phyloP scores from a whole-genome alignment of 2,888 invertebrate genomes.

The Acronicta aceris region DNA sequence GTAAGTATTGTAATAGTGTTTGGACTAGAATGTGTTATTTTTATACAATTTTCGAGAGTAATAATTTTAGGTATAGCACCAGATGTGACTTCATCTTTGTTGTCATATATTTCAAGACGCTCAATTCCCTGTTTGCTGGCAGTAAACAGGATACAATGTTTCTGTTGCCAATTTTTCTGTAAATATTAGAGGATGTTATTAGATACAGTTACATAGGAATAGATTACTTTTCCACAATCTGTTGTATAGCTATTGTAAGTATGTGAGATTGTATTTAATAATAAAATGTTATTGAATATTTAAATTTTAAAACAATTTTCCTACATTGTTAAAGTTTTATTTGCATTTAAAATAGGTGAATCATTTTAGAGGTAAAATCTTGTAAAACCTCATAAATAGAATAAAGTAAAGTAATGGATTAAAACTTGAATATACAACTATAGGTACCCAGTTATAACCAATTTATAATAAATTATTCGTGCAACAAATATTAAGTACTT shows the following conservation, averaged over 20 bases:
- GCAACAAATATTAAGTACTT: no score
- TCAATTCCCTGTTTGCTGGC: conserved; percentile 96
- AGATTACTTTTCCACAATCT: no score
- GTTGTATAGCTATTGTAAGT: no score
- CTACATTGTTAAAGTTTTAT: not conserved
- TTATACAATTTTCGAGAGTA: conserved; percentile 95
- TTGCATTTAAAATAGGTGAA: no score
- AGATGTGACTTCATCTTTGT: conserved; percentile 91
- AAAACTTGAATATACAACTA: no score
- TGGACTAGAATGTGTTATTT: conserved; percentile 92
- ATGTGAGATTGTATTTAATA: no score
- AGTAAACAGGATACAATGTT: conserved; percentile 93
- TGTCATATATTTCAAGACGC: conserved; percentile 95
- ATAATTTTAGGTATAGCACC: conserved; percentile 93
- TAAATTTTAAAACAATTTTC: not conserved
- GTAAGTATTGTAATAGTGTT: conserved; percentile 92
- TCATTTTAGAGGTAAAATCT: no score
- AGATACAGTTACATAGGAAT: not conserved
- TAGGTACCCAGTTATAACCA: no score
- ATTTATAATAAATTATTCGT: no score
- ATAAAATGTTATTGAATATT: not conserved
- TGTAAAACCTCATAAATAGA: no score
- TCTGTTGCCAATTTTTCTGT: conserved; percentile 96
- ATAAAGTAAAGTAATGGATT: no score
- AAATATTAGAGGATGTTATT: conserved; percentile 48